Evolutionary conservation across 2,797 vertebrate species (phyloP).

Genomic region (Epinephelus coioides): DNA sequence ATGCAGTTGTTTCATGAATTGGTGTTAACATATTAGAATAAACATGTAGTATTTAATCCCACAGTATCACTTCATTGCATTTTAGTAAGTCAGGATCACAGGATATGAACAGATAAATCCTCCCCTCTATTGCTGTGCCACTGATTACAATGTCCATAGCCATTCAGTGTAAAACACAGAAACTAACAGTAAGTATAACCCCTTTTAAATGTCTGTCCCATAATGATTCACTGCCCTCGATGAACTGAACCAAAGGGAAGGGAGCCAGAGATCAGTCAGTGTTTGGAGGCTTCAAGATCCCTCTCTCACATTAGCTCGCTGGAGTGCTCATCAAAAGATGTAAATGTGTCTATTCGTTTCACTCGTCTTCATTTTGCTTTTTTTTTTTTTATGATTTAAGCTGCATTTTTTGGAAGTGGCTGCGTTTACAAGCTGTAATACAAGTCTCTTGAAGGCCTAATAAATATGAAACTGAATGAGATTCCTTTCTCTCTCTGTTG

Average conservation of each 20-base stretch:
- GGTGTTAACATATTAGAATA: constrained; percentile 21
- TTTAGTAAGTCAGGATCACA: constrained; percentile 36
- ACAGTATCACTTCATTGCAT: constrained; percentile 23
- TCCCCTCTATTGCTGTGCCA: constrained; percentile 37
- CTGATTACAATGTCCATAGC: constrained; percentile 53
- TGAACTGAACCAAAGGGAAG: constrained; percentile 73
- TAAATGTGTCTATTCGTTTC: constrained; percentile 77
- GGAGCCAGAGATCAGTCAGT: constrained; percentile 62
- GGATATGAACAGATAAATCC: constrained; percentile 47
- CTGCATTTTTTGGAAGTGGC: constrained; percentile 74
- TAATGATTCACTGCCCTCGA: constrained; percentile 72
- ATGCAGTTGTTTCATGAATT: constrained; percentile 2
- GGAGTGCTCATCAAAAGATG: constrained; percentile 76
- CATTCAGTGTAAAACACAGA: constrained; percentile 54
- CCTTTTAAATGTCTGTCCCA: constrained; percentile 75
- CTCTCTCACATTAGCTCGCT: constrained; percentile 75
- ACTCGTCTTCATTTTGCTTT: constrained; percentile 78
- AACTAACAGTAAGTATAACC: constrained; percentile 46
- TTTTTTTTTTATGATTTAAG: constrained; percentile 73
- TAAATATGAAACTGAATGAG: constrained; percentile 84
- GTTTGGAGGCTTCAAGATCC: constrained; percentile 73
- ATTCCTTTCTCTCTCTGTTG: constrained; percentile 74
- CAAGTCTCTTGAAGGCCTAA: constrained; percentile 81
- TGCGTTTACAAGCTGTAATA: constrained; percentile 79
- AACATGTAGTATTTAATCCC: constrained; percentile 20